Evolutionary conservation across 2,888 invertebrate genomes (phyloP), one percentile per base, ranked within the genome.

Genomic region (Patella pellucida): DNA sequence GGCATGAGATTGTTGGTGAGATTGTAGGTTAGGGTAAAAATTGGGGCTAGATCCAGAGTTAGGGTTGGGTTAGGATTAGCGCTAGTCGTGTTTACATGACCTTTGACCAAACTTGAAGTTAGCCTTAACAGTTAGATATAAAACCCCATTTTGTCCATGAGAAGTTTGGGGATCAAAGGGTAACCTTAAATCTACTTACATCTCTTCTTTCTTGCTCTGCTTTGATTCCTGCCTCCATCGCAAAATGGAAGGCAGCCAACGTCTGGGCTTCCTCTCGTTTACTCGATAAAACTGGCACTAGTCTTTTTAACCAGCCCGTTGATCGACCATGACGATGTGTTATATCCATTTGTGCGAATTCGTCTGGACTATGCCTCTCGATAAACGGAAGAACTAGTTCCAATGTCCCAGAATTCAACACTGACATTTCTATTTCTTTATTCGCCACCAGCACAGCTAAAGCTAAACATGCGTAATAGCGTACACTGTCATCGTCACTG

Each of bases 151-250:
- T 69, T 23, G 19, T 69, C 5, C n/a, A 0, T 23, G 19, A 19
- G 15, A 27, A 27, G 5, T 16, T 23, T n/a, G 16, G 5, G 1
- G 16, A 15, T 23, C 27, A 16, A 19, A 69, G 14, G 0, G 27
- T 54, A 41, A 41, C 41, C 9, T 41, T 41, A 9, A 9, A 9
- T 9, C 41, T 7, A 77, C 83, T 79, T 82, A 89, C 90, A 85
- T 87, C 88, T 73, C 84, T 89, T 85, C 88, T 91, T 80, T 86
- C 91, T 80, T 91, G 90, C 70, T 90, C 90, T 86, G 97, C 96
- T 91, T 99, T 99, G 74, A 99, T 98, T 52, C 96, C 97, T 7
- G 99, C 99, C 92, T 99, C 99, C 97, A 99, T 98, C 89, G 98
- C 98, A 91, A 98, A 93, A 90, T 99, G 99, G 91, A 99, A 99